Evolutionary conservation across 2,113 vertebrate genomes (phyloP).

Genomic region (Urocolius indicus): DNA sequence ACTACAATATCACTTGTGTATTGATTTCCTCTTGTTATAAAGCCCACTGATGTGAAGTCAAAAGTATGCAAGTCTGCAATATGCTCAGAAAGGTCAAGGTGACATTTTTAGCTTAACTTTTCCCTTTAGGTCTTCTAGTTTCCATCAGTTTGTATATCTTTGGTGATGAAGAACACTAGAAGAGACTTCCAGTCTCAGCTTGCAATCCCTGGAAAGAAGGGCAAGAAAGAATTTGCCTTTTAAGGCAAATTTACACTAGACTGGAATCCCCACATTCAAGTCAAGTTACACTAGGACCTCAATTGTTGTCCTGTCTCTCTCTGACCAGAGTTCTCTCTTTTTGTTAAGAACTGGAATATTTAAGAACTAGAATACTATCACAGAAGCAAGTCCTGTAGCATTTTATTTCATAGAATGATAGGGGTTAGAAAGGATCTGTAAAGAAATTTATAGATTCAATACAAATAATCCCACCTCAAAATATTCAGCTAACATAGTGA

Average conservation of each 20-base stretch:
- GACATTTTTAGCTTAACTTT: not conserved
- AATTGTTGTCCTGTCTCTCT: not conserved
- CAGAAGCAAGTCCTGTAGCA: not conserved
- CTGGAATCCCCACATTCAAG: not conserved
- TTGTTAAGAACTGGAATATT: not conserved
- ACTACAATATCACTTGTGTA: not conserved
- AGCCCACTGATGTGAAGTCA: not conserved
- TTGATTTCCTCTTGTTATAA: not conserved
- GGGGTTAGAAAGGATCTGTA: too few species aligned
- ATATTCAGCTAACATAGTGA: not conserved
- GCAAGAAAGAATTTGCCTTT: too few species aligned
- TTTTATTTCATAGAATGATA: too few species aligned
- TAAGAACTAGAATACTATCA: not conserved
- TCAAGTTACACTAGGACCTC: not conserved
- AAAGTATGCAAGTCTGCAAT: not conserved
- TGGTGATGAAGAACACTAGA: not conserved
- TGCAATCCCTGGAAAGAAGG: not conserved
- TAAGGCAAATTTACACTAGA: not conserved
- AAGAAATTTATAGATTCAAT: not conserved
- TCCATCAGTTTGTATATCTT: not conserved
- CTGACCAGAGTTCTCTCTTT: not conserved
- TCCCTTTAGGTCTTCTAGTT: not conserved
- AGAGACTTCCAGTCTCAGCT: not conserved
- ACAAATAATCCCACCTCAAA: not conserved
- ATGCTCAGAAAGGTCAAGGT: not conserved